A percentile compares a stretch with the other conserved stretches of the same genome.
Conservation (phyloP, 2,888 invertebrate species). For the Sinodicranocentrus sp. region DNA sequence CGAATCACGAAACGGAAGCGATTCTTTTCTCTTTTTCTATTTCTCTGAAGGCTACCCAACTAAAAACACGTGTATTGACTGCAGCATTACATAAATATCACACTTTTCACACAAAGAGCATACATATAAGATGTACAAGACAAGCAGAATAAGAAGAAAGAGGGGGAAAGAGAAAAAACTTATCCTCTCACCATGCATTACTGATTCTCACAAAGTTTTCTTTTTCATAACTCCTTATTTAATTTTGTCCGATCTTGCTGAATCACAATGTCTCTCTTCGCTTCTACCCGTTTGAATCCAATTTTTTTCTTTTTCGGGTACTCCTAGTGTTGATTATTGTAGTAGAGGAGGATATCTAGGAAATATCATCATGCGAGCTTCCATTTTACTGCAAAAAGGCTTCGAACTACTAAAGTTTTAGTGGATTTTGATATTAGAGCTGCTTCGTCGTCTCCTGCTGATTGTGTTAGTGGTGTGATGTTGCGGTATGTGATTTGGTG, state of each 20-base stretch:
- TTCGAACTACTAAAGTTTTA: not conserved
- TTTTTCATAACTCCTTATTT: slow-evolving; percentile 43
- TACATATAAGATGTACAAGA: slow-evolving; percentile 23
- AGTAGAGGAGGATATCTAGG: too few species aligned
- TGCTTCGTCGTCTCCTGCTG: not conserved
- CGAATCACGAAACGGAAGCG: slow-evolving; percentile 18
- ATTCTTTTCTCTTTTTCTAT: too few species aligned
- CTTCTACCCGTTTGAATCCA: not conserved
- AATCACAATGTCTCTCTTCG: slow-evolving; percentile 30
- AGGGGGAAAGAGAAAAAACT: slow-evolving; percentile 29
- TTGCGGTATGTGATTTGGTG: slow-evolving; percentile 18
- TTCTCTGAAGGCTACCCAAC: too few species aligned
- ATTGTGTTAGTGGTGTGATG: not conserved
- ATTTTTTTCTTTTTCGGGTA: not conserved
- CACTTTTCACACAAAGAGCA: not conserved
- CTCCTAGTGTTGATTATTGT: not conserved
- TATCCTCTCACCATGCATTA: slow-evolving; percentile 40
- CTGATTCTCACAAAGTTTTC: slow-evolving; percentile 13
- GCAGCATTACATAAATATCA: not conserved
- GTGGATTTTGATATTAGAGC: not conserved
- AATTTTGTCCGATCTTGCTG: slow-evolving; percentile 37
- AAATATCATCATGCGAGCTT: too few species aligned
- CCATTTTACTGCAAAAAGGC: slow-evolving; percentile 6
- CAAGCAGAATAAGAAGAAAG: not conserved
- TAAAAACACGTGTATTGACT: slow-evolving; percentile 22